Percentiles rank a stretch among this genome's conserved stretches.
phyloP scores from a whole-genome alignment of 1,140 invertebrate species.

The Drosophila kanapiae region DNA sequence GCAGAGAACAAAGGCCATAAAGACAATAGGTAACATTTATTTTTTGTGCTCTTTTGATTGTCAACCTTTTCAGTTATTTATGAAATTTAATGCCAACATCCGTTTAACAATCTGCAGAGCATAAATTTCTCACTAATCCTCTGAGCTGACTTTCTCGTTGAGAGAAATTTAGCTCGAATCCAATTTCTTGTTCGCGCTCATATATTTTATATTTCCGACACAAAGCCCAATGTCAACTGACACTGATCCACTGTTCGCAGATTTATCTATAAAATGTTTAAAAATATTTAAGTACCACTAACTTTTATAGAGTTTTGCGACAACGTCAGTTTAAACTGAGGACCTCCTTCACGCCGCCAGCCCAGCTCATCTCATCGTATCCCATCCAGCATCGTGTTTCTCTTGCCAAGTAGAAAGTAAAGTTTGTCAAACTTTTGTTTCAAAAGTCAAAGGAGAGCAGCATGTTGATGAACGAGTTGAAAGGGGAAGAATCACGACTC shows the following conservation, averaged over 20 bases:
- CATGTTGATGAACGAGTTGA: slow-evolving; percentile 76
- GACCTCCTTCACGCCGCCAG: background rate
- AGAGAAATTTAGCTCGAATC: background rate
- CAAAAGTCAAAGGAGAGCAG: slow-evolving; percentile 76
- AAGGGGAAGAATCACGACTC: slow-evolving; percentile 41
- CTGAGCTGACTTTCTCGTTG: slow-evolving; percentile 5
- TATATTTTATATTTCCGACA: slow-evolving; percentile 20
- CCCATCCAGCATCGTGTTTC: slow-evolving; percentile 19
- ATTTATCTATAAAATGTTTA: slow-evolving; percentile 55
- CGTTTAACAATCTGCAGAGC: background rate
- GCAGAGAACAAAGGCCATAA: slow-evolving; percentile 6
- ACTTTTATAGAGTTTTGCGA: slow-evolving; percentile 52
- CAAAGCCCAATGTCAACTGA: slow-evolving; percentile 21
- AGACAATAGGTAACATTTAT: slow-evolving; percentile 4
- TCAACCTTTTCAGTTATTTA: background rate
- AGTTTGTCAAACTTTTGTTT: slow-evolving; percentile 81
- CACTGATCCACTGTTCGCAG: slow-evolving; percentile 41
- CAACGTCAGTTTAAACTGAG: slow-evolving; percentile 27
- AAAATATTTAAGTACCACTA: slow-evolving; percentile 57
- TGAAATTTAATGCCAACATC: slow-evolving; percentile 6
- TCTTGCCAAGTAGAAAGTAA: slow-evolving; percentile 53
- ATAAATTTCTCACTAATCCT: slow-evolving; percentile 14
- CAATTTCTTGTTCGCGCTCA: background rate
- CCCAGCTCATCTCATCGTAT: background rate
- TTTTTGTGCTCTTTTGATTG: background rate